Percentiles rank a stretch among this genome's conserved stretches.
Evolutionary conservation across 2,888 invertebrate genomes (phyloP).

Genomic region (Aphrophora alni): DNA sequence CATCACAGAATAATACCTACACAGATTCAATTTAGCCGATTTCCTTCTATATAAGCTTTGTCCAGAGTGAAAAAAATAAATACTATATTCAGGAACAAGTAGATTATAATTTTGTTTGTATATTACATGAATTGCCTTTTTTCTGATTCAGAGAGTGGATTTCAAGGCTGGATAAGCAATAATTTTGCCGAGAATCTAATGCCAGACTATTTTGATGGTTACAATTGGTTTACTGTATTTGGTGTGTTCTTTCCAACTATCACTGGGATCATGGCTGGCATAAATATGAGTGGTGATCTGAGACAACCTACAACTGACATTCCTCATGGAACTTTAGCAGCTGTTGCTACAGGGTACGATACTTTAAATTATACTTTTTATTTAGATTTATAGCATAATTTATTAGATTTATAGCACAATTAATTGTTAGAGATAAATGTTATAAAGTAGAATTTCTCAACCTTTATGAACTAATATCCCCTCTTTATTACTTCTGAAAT

Average conservation of each 20-base stretch:
- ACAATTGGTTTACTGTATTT: conserved; percentile 95
- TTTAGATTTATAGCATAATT: neutral
- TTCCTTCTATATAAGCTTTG: too few species aligned
- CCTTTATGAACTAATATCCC: too few species aligned
- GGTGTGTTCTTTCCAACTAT: conserved; percentile 98
- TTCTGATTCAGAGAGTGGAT: conserved; percentile 73
- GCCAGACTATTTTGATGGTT: conserved; percentile 77
- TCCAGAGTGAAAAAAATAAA: too few species aligned
- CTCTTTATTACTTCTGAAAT: too few species aligned
- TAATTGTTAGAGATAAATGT: too few species aligned
- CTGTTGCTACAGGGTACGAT: conserved; percentile 84
- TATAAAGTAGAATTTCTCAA: too few species aligned
- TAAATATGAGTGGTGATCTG: conserved; percentile 98
- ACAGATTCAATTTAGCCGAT: too few species aligned
- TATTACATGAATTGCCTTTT: too few species aligned
- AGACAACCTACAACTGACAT: conserved; percentile 91
- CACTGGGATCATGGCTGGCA: conserved; percentile 95
- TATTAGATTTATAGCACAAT: too few species aligned
- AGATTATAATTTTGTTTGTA: too few species aligned
- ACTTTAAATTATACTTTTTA: neutral
- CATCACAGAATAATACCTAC: too few species aligned
- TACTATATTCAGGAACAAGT: too few species aligned
- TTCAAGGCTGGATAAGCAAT: conserved; percentile 84
- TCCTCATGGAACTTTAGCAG: conserved; percentile 92
- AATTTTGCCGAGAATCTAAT: conserved; percentile 83